Evolutionary conservation across 2,113 vertebrate genomes (phyloP).

Genomic region (Nyctereutes procyonoides): DNA sequence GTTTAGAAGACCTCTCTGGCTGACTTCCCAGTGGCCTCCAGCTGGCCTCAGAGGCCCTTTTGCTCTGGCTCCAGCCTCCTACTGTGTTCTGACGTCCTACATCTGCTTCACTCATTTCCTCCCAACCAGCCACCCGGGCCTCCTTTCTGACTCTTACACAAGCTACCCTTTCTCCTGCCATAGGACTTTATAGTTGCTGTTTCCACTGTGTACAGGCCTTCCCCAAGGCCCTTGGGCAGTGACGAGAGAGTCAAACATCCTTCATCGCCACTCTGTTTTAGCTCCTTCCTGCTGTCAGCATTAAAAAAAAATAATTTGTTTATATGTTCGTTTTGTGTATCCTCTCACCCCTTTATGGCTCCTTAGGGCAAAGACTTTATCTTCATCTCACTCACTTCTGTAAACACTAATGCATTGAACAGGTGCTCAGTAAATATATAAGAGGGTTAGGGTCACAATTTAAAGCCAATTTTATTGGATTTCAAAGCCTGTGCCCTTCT

Average conservation of each 20-base stretch:
- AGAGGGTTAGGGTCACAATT: not conserved
- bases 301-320: not conserved
- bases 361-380: not conserved
- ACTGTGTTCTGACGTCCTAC: not conserved
- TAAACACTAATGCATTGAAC: not conserved
- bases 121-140: not conserved
- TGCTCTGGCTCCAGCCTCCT: not conserved
- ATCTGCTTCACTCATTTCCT: slow-evolving; percentile 1
- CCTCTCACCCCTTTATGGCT: not conserved
- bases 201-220: not conserved
- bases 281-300: not conserved
- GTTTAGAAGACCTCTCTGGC: slow-evolving; percentile 30
- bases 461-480: slow-evolving; percentile 27
- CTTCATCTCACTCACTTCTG: not conserved
- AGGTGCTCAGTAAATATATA: not conserved
- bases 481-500: not conserved
- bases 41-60: not conserved
- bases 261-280: not conserved
- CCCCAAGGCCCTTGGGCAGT: not conserved
- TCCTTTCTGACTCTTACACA: not conserved
- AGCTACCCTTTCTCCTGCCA: not conserved
- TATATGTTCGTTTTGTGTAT: not conserved
- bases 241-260: not conserved
- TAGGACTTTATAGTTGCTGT: not conserved
- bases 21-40: slow-evolving; percentile 38